These are phyloP conservation scores for Bambusicola thoracicus DNA, from an alignment of 2,113 vertebrate genomes.

Conservation along the genomic window DNA sequence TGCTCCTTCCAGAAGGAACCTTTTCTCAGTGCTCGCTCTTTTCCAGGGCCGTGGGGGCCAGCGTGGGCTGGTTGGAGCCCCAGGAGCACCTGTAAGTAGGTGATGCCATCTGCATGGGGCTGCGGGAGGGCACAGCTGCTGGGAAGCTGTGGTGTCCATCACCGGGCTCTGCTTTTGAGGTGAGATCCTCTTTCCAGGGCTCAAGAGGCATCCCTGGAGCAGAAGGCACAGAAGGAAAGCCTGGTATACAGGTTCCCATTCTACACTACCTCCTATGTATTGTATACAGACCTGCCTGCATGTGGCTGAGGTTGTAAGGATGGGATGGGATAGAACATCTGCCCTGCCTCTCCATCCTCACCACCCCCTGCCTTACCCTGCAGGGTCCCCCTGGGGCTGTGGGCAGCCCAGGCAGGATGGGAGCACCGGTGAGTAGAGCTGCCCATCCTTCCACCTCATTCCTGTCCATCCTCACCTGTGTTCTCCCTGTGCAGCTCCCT, in stretches of 20 bases:
- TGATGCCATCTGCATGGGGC: background rate
- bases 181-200: slow-evolving; percentile 75
- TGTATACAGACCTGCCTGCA: background rate
- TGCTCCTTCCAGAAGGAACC: background rate
- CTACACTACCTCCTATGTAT: background rate
- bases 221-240: slow-evolving; percentile 77
- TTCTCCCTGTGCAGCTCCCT: background rate
- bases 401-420: slow-evolving; percentile 79
- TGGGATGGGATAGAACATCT: background rate
- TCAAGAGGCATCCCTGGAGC: slow-evolving; percentile 78
- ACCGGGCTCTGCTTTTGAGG: background rate
- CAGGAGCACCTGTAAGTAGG: slow-evolving; percentile 81
- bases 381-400: slow-evolving; percentile 79
- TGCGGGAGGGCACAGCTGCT: background rate
- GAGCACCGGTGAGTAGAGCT: slow-evolving; percentile 74
- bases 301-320: no score
- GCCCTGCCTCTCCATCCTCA: background rate
- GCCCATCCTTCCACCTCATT: background rate
- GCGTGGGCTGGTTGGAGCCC: slow-evolving; percentile 81
- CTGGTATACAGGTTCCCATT: slow-evolving; percentile 82
- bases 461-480: background rate
- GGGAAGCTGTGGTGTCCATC: background rate
- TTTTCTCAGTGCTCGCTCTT: background rate
- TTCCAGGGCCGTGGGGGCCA: slow-evolving; percentile 84
- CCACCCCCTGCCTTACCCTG: background rate